Evolutionary conservation across 2,113 vertebrate species (phyloP).

Genomic region (Ceratotherium simum): DNA sequence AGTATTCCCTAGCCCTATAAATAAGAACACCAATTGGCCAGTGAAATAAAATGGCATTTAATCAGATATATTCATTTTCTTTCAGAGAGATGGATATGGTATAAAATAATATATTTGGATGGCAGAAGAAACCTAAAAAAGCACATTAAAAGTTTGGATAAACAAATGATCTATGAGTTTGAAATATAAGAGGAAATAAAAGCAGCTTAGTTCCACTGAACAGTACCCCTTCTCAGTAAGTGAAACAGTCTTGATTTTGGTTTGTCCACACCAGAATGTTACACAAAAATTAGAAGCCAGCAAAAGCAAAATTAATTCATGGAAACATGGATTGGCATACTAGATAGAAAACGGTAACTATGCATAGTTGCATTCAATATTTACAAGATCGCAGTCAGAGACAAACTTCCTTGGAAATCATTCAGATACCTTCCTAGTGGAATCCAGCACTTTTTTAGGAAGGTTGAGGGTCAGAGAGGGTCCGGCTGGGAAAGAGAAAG

Average conservation of each 20-base stretch:
- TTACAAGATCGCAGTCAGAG: neutral
- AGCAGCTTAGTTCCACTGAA: neutral
- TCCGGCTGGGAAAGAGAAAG: neutral
- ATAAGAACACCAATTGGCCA: neutral
- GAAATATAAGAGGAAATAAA: neutral
- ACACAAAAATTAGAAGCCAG: neutral
- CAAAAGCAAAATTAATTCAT: neutral
- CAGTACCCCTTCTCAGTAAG: neutral
- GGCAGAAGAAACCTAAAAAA: slow-evolving; percentile 13
- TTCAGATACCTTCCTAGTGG: neutral
- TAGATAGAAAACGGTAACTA: neutral
- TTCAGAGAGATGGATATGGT: neutral
- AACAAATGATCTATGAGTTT: neutral
- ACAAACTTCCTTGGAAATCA: neutral
- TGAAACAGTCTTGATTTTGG: neutral
- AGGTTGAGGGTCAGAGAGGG: neutral
- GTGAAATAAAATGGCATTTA: slow-evolving; percentile 5
- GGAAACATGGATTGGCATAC: neutral
- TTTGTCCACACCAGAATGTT: neutral
- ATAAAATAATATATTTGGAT: neutral
- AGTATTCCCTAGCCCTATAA: neutral
- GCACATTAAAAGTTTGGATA: neutral
- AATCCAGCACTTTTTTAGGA: neutral
- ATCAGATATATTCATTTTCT: neutral
- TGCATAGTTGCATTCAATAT: neutral